These are phyloP conservation scores for Thysanoteuthis rhombus DNA, from an alignment of 2,888 invertebrate species.

Conservation along the genomic window DNA sequence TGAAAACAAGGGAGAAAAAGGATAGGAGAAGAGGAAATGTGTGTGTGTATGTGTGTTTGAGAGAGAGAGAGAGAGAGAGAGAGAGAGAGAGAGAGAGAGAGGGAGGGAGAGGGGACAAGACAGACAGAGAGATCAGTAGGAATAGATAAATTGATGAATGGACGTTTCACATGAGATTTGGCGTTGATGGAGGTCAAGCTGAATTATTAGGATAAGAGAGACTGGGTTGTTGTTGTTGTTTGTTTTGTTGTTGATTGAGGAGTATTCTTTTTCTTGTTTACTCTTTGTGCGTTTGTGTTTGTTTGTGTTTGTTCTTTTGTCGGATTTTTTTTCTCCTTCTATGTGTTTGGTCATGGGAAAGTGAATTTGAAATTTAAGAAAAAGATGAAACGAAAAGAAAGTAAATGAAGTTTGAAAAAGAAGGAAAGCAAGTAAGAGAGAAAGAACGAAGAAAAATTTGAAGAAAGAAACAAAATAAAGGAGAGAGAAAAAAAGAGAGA, in stretches of 20 bases:
- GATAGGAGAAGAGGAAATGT: neutral
- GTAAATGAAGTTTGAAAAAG: neutral
- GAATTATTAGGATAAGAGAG: neutral
- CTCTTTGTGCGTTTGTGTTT: neutral
- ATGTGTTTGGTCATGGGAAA: neutral
- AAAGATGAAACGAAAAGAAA: neutral
- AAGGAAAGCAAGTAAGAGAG: neutral
- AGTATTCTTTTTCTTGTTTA: neutral
- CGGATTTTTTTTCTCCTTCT: too few relatives aligned
- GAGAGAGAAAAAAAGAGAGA: neutral
- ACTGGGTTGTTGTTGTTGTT: neutral
- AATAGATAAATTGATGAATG: neutral
- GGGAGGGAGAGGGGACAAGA: neutral
- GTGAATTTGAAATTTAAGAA: neutral
- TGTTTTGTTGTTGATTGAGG: neutral
- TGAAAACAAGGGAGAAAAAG: neutral
- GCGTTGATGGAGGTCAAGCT: neutral
- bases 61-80: neutral
- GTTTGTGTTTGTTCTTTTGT: too few relatives aligned
- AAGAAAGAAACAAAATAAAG: neutral
- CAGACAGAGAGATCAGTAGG: neutral
- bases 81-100: neutral
- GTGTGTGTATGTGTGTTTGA: too few relatives aligned
- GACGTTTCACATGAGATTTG: neutral
- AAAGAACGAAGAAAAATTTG: too few relatives aligned